Evolutionary conservation across 2,797 vertebrate species (phyloP), one percentile per base, ranked within the genome.

Genomic region (Acestrorhynchus altus): DNA sequence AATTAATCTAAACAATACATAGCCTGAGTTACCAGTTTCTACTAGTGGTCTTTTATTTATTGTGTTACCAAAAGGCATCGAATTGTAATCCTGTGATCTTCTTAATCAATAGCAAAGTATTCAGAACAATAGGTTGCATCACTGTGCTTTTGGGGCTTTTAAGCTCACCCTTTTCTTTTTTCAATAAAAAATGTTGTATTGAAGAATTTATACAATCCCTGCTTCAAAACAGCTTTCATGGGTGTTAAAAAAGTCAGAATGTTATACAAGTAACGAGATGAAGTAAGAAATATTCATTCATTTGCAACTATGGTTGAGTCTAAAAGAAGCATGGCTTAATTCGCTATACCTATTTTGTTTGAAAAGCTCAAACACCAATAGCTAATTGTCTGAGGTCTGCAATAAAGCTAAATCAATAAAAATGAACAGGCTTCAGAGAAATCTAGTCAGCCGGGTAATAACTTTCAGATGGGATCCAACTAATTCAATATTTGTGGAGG

Each of bases 341-440:
- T 64, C 28, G 51, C 63, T 40, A 4, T 10, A 69, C 28, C 44
- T 22, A 59, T 54, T 60, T 20, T 72, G 52, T 79, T 76, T 73
- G 75, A 82, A 74, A 76, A 66, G 49, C 40, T 67, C 18, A 57
- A 72, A 83, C 81, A 86, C 83, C 78, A 71, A 82, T 81, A 86
- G 54, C 76, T 81, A 72, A 81, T 81, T 56, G 80, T 57, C 54
- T 51, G 61, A 31, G 20, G 71, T 81, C 22, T 51, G 60, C 76
- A 85, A 81, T 85, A 76, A 81, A 67, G 72, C 79, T 76, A 79
- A 86, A 86, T 83, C 83, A 81, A 87, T 84, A 83, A 77, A 83
- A 76, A 81, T 68, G 77, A 83, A 80, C 64, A 72, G 78, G 56
- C 78, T 72, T 71, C 16, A 24, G 76, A 80, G 79, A 85, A 84